Evolutionary conservation across 2,888 invertebrate species (phyloP), one percentile per base, ranked within the genome.

Genomic region (Tetragonula carbonaria): DNA sequence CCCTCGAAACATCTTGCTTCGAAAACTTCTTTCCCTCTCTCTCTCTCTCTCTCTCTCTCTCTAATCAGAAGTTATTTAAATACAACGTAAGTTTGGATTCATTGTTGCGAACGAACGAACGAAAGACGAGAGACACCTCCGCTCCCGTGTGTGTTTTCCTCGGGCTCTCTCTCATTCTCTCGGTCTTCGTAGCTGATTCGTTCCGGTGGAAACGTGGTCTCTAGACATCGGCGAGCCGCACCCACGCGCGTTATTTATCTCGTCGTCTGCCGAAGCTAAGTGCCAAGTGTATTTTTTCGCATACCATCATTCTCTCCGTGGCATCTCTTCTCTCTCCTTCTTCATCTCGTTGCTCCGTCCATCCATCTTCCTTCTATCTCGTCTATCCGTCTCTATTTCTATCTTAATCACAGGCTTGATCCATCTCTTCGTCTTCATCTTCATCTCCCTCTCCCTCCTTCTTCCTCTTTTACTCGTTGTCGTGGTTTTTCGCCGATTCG

Each of bases 191-290:
- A 45, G 85, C 74, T 84, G 79, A 83, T 78, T 84, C 80, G 88
- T 88, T 85, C 86, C 84, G 86, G 87, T 90, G 89, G 90, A 91
- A 91, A 88, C 90, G 86, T 86, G 91, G 90, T 89, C 91, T 89
- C 91, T 89, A 92, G 93, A 91, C 93, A 92, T 91, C 89, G 90
- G 87, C 91, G 92, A 92, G 92, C 91, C 92, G 93, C 93, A 93
- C 93, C 93, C 93, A 93, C 93, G 92, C 92, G 87, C 87, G 90
- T 91, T 92, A 91, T 93, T 93, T 93, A 93, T 93, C 92, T 91
- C 90, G 87, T 89, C 89, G 91, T 93, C 91, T 93, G 91, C 90
- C 88, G 92, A 93, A 90, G 92, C 92, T 89, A 88, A 89, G 91
- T 93, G 93, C 93, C 92, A 92, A 92, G 90, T 86, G 84, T 91